Conservation (phyloP, 2,797 vertebrate genomes). For the Pseudomugil tenellus region DNA sequence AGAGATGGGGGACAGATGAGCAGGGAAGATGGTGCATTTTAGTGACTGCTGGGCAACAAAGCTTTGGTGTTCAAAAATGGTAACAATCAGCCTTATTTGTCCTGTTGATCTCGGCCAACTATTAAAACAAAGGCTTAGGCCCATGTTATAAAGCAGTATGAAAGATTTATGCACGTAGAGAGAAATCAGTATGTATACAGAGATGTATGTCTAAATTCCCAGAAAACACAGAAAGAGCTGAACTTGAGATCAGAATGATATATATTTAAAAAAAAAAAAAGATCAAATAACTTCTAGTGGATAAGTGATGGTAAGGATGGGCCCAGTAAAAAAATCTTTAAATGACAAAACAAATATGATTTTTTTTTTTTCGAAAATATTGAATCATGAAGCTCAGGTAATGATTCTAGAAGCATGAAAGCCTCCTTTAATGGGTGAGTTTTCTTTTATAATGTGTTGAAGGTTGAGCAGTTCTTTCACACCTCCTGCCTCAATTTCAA, state of each 20-base stretch:
- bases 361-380: conserved; percentile 25
- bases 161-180: background rate
- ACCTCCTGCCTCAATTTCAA: conserved; percentile 42
- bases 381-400: conserved; percentile 25
- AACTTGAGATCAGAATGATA: background rate
- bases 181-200: background rate
- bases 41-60: conserved; percentile 49
- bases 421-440: conserved; percentile 32
- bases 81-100: conserved; percentile 55
- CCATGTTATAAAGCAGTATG: conserved; percentile 14
- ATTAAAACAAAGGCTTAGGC: conserved; percentile 29
- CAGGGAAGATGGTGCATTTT: conserved; percentile 52
- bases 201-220: background rate
- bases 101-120: conserved; percentile 48
- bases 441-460: conserved; percentile 55
- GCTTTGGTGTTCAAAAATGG: conserved; percentile 47
- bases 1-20: conserved; percentile 49
- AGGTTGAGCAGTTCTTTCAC: conserved; percentile 53
- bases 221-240: background rate
- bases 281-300: background rate
- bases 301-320: background rate
- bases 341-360: conserved; percentile 12
- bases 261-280: background rate
- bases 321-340: conserved; percentile 5
- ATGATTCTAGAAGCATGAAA: conserved; percentile 35